Evolutionary conservation across 2,113 vertebrate genomes (phyloP), one percentile per base, ranked within the genome.

Genomic region (Puntigrus tetrazona): DNA sequence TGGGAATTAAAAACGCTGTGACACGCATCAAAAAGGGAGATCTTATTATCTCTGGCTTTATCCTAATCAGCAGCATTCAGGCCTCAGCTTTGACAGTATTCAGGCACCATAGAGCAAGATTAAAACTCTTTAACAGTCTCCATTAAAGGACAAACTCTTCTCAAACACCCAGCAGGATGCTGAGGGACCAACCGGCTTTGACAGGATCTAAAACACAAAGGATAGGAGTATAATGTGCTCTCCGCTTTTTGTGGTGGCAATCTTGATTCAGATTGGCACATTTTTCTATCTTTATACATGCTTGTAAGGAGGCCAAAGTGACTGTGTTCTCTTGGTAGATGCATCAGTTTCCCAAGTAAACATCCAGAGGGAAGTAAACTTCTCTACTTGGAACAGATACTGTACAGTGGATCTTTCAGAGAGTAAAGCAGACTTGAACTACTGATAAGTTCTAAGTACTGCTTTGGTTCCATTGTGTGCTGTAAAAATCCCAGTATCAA

Each of bases 31-130:
- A 82, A 87, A 70, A n/a, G n/a, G 31, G 13, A 38, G 29, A 70
- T 59, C 43, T 75, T 83, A 73, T 77, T 81, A 76, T 82, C 73
- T 82, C 78, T n/a, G n/a, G 16, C 69, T n/a, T 63, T 61, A 82
- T 82, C 25, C 55, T 78, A 85, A 81, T 81, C 73, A 87, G 84
- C 63, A 78, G 47, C 72, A 63, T 78, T 87, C 27, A 73, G 38
- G 22, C 5, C 50, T 82, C 73, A 76, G 78, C 77, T 38, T 11
- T 47, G 57, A 10, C 50, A 50, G 74, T 45, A 57, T 59, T 31
- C 74, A 78, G 10, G 45, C 52, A 83, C 72, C 72, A 75, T 14
- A 47, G 43, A 74, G n/a, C 36, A 61, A 38, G 70, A 84, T 73
- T 55, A 70, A 57, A 14, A 57, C 52, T 57, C 38, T 27, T 57